Percentiles rank a stretch among this genome's conserved stretches.
These are phyloP conservation scores for Notothenia coriiceps DNA, from an alignment of 2,113 vertebrate genomes.

Conservation along the genomic window DNA sequence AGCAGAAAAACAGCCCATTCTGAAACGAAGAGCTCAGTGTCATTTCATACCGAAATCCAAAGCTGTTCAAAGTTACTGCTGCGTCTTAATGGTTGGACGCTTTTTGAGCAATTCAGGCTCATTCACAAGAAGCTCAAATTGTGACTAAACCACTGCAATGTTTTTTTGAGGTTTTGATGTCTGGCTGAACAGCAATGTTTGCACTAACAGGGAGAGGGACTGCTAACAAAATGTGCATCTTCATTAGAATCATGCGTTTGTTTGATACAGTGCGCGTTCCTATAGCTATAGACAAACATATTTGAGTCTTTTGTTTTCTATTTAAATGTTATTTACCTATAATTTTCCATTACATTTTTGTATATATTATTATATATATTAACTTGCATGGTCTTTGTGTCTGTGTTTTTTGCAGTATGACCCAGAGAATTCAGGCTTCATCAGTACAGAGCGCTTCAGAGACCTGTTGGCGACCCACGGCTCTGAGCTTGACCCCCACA, in stretches of 20 bases:
- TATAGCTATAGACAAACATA: not conserved
- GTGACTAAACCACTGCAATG: slow-evolving; percentile 10
- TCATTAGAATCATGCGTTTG: slow-evolving; percentile 16
- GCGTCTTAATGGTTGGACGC: not conserved
- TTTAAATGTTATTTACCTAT: not conserved
- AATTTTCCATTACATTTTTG: not conserved
- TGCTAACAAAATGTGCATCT: slow-evolving; percentile 4
- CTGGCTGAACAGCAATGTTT: not conserved
- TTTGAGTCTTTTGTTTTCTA: not conserved
- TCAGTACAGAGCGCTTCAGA: slow-evolving; percentile 94
- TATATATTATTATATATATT: not conserved
- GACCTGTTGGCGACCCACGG: slow-evolving; percentile 91
- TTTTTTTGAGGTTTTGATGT: slow-evolving; percentile 5
- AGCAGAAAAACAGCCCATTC: slow-evolving; percentile 9
- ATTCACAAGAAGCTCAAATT: slow-evolving; percentile 14
- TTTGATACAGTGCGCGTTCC: slow-evolving; percentile 1
- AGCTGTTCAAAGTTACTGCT: slow-evolving; percentile 36
- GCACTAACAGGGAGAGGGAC: not conserved
- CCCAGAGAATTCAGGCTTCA: slow-evolving; percentile 93
- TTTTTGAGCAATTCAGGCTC: slow-evolving; percentile 21
- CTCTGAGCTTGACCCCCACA: slow-evolving; percentile 94
- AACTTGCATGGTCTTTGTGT: slow-evolving; percentile 21
- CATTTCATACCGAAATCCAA: slow-evolving; percentile 39
- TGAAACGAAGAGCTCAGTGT: slow-evolving; percentile 18
- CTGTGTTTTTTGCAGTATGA: slow-evolving; percentile 88